phyloP scores from a whole-genome alignment of 2,113 vertebrate species.

The Menura novaehollandiae region DNA sequence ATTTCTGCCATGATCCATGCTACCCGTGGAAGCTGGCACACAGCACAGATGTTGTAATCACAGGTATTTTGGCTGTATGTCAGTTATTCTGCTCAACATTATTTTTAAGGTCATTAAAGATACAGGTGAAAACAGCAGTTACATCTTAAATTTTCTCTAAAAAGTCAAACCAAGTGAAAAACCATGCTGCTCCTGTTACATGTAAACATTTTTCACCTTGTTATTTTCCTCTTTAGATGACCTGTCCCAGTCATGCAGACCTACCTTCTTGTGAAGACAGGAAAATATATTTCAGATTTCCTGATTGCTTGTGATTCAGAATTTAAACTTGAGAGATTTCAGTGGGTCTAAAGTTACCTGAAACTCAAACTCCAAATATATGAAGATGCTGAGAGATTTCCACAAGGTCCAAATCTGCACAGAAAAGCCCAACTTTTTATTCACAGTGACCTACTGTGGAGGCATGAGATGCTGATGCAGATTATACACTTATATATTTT shows the following conservation, averaged over 20 bases:
- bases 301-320: background rate
- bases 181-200: background rate
- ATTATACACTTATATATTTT: background rate
- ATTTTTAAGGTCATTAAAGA: background rate
- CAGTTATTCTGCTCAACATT: background rate
- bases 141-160: background rate
- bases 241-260: background rate
- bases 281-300: background rate
- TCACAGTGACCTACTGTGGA: background rate
- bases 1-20: background rate
- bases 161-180: background rate
- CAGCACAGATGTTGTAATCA: background rate
- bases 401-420: background rate
- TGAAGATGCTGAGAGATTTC: background rate
- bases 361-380: background rate
- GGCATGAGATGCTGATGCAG: background rate
- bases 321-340: background rate
- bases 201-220: background rate
- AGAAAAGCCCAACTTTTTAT: background rate
- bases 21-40: background rate
- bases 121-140: background rate
- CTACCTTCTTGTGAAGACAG: background rate
- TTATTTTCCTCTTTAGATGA: background rate
- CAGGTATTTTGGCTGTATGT: background rate
- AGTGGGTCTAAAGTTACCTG: background rate